These are phyloP conservation scores for Callimico goeldii DNA, from an alignment of 2,797 vertebrate species.

Conservation along the genomic window DNA sequence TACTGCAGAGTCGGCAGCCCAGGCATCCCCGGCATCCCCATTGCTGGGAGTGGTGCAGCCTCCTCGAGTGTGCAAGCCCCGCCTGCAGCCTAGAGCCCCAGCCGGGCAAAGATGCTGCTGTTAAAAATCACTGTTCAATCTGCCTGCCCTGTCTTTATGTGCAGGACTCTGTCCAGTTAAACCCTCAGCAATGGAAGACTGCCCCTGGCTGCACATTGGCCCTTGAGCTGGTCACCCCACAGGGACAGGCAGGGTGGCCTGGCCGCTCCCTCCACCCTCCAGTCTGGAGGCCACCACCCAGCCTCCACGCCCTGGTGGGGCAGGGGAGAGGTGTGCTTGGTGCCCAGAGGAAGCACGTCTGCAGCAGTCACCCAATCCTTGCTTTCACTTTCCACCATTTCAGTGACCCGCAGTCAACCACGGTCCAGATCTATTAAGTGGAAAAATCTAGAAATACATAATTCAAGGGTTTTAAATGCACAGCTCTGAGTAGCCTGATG, in stretches of 20 bases:
- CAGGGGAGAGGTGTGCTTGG: background rate
- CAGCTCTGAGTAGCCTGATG: background rate
- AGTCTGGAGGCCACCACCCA: too few relatives aligned
- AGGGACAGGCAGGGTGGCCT: too few relatives aligned
- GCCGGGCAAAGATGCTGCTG: background rate
- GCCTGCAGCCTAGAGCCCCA: background rate
- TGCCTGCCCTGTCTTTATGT: too few relatives aligned
- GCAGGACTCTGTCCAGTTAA: background rate
- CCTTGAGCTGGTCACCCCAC: too few relatives aligned
- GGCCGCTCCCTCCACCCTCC: too few relatives aligned
- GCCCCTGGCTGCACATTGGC: background rate
- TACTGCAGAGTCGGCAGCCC: background rate
- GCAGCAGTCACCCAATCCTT: background rate
- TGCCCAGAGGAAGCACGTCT: background rate
- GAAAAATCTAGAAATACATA: background rate
- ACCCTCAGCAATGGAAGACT: background rate
- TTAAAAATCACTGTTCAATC: background rate
- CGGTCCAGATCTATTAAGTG: background rate
- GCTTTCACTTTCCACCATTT: background rate
- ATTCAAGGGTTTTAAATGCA: background rate
- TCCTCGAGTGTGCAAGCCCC: background rate
- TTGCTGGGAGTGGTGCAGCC: background rate
- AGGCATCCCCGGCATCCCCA: too few relatives aligned
- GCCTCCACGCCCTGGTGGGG: background rate
- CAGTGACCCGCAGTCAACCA: background rate